Percentiles rank a stretch among this genome's conserved stretches.
Conservation (phyloP, 2,113 vertebrate species). For the Silurus glanis region DNA sequence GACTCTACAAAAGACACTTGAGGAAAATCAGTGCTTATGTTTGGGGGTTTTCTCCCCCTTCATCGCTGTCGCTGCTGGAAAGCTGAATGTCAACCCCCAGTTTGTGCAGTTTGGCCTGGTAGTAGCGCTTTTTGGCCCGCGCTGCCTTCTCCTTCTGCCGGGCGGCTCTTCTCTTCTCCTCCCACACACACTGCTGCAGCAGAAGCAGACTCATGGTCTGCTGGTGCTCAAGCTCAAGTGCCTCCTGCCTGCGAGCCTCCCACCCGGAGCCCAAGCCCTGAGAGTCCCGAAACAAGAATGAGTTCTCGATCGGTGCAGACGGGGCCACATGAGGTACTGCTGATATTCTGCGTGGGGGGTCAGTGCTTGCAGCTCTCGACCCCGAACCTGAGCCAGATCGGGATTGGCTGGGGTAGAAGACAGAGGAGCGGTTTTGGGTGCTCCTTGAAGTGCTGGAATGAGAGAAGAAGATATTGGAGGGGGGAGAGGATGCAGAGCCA, state of each 20-base stretch:
- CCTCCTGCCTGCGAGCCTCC: slow-evolving; percentile 64
- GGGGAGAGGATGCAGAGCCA: slow-evolving; percentile 55
- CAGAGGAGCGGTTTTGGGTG: slow-evolving; percentile 44
- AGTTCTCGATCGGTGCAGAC: slow-evolving; percentile 41
- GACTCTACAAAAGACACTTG: slow-evolving; percentile 39
- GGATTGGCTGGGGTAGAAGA: slow-evolving; percentile 33
- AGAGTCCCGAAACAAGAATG: slow-evolving; percentile 24
- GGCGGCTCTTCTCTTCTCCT: slow-evolving; percentile 65
- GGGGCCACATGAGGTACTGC: slow-evolving; percentile 10
- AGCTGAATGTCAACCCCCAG: slow-evolving; percentile 59
- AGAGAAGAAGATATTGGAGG: slow-evolving; percentile 52
- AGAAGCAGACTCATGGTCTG: slow-evolving; percentile 72
- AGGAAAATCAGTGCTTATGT: slow-evolving; percentile 35
- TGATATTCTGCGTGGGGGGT: slow-evolving; percentile 41
- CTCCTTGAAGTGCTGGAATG: slow-evolving; percentile 51
- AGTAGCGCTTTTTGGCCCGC: slow-evolving; percentile 72
- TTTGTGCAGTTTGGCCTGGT: slow-evolving; percentile 70
- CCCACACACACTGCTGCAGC: slow-evolving; percentile 72
- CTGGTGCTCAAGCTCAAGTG: slow-evolving; percentile 74
- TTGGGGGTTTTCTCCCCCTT: slow-evolving; percentile 35
- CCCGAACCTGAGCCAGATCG: slow-evolving; percentile 22
- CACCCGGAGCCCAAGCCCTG: slow-evolving; percentile 38
- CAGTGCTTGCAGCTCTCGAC: slow-evolving; percentile 5
- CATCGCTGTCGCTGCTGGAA: slow-evolving; percentile 66
- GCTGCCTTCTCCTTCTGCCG: slow-evolving; percentile 71